phyloP scores from a whole-genome alignment of 2,797 vertebrate species.

The Dromococcyx pavoninus region DNA sequence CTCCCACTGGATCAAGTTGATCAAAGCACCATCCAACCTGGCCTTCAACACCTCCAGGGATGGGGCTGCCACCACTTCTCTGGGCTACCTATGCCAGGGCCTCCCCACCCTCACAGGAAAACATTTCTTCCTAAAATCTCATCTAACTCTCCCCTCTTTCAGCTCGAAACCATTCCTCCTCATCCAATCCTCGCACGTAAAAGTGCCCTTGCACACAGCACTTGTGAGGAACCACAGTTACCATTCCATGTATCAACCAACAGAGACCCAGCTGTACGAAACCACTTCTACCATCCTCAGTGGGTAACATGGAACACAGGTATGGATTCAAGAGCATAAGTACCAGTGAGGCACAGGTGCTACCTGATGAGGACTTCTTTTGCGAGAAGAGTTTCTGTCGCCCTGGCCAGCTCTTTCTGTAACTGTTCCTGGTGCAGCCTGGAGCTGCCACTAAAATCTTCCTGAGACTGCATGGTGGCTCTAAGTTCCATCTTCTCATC shows the following conservation, averaged over 20 bases:
- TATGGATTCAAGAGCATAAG: not conserved
- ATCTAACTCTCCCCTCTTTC: no score
- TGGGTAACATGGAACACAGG: not conserved
- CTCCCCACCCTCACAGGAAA: no score
- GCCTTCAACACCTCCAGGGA: no score
- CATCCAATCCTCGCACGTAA: no score
- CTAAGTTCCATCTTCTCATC: constrained; percentile 83
- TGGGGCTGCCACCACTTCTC: no score
- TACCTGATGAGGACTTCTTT: constrained; percentile 84
- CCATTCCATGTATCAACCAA: not conserved
- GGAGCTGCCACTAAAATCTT: constrained; percentile 74
- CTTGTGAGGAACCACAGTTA: not conserved
- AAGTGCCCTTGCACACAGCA: not conserved
- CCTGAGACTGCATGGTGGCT: constrained; percentile 80
- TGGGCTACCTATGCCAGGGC: no score
- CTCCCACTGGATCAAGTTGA: no score
- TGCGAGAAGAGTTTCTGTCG: constrained; percentile 73
- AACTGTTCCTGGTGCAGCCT: constrained; percentile 80
- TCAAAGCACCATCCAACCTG: no score
- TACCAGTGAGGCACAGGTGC: not conserved
- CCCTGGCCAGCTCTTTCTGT: constrained; percentile 75
- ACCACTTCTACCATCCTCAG: not conserved
- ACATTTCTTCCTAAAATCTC: no score
- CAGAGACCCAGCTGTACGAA: not conserved
- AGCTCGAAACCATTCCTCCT: no score